Percentiles rank a stretch among this genome's conserved stretches.
Evolutionary conservation across 92 coral and sea anemone genomes (phyloP).

Genomic region (Scolanthus callimorphus): DNA sequence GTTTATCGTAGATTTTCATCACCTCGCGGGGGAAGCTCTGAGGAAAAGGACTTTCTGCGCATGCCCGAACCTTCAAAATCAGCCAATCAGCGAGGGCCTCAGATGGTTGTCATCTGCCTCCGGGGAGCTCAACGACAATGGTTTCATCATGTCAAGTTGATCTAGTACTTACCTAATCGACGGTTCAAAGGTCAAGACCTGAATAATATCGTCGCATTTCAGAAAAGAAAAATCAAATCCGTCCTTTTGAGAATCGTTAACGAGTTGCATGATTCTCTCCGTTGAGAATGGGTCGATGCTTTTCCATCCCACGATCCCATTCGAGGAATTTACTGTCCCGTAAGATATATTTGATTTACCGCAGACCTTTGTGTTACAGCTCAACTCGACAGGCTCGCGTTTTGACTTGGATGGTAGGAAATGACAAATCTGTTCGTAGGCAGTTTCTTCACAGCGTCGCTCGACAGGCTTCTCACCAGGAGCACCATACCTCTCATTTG

Average conservation of each 20-base stretch:
- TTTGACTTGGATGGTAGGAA: not conserved
- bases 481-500: not conserved
- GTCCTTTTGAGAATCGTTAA: constrained; percentile 3
- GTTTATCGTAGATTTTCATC: no score
- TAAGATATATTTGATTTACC: not conserved
- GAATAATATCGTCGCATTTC: constrained; percentile 28
- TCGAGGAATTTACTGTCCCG: not conserved
- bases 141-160: no score
- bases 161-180: not conserved
- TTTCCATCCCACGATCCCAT: constrained; percentile 5
- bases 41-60: no score
- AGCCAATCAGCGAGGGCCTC: no score
- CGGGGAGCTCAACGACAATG: no score
- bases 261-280: constrained; percentile 12
- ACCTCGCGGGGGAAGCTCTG: no score
- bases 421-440: not conserved
- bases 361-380: not conserved
- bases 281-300: constrained; percentile 4
- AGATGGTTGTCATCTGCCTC: no score
- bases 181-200: constrained; percentile 7
- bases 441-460: not conserved
- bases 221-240: constrained; percentile 41
- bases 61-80: no score
- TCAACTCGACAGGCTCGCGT: not conserved
- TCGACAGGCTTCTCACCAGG: not conserved